Percentiles rank a stretch among this genome's conserved stretches.
phyloP scores from a whole-genome alignment of 2,113 vertebrate genomes.

The Numenius arquata region DNA sequence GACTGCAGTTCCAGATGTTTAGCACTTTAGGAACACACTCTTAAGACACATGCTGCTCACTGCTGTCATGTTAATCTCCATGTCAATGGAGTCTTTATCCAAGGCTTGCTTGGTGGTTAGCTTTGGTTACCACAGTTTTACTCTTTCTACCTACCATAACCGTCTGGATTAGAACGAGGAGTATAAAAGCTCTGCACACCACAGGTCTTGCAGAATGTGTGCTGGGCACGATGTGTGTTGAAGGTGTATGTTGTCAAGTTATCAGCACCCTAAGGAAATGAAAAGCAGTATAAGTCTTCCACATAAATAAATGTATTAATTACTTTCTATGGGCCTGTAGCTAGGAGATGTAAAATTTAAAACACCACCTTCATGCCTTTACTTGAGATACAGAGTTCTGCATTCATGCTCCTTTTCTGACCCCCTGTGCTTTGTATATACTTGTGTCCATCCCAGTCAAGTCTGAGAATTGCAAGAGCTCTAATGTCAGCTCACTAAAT shows the following conservation, averaged over 20 bases:
- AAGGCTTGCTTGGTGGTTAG: neutral
- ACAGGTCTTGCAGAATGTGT: slow-evolving; percentile 95
- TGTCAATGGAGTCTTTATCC: neutral
- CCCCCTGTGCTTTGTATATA: neutral
- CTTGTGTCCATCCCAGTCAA: rapidly evolving
- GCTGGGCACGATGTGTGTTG: slow-evolving; percentile 88
- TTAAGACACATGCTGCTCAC: neutral
- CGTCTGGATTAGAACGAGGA: slow-evolving; percentile 92
- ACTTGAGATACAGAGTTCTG: neutral
- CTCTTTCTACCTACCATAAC: slow-evolving; percentile 81
- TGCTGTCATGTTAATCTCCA: neutral
- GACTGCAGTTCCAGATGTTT: neutral
- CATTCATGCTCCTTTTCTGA: neutral
- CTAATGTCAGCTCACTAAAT: neutral
- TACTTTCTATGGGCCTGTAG: neutral
- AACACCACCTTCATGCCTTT: neutral
- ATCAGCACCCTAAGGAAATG: slow-evolving; percentile 81
- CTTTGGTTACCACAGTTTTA: neutral
- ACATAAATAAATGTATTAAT: neutral
- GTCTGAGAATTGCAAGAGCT: neutral
- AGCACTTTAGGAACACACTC: neutral
- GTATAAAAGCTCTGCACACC: slow-evolving; percentile 96
- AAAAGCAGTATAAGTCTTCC: neutral
- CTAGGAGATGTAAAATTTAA: neutral
- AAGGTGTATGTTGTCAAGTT: slow-evolving; percentile 91